A percentile compares a stretch with the other conserved stretches of the same genome.
phyloP scores from a whole-genome alignment of 2,113 vertebrate genomes.

The Mungos mungo region DNA sequence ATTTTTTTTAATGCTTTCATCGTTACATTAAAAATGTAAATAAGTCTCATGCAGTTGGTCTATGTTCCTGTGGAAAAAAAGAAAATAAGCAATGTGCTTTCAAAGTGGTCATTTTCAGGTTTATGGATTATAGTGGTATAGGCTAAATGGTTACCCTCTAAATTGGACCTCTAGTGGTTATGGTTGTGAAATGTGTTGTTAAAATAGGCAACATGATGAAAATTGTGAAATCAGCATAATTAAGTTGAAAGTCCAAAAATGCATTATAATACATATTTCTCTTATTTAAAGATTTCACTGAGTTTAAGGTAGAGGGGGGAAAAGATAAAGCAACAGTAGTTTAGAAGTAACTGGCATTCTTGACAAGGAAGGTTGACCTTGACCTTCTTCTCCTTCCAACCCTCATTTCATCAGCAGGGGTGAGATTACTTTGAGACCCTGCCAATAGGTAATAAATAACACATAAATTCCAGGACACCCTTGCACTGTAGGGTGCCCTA shows the following conservation, averaged over 20 bases:
- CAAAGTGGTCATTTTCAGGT: not conserved
- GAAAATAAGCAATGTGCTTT: not conserved
- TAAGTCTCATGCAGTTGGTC: not conserved
- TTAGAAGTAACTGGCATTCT: slow-evolving; percentile 40
- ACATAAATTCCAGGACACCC: slow-evolving; percentile 79
- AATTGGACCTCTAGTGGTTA: not conserved
- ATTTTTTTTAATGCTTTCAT: not conserved
- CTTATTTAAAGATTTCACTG: not conserved
- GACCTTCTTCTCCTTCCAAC: slow-evolving; percentile 48
- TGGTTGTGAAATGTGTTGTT: not conserved
- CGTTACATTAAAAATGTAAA: not conserved
- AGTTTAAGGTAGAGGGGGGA: slow-evolving; percentile 20
- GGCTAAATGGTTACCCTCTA: not conserved
- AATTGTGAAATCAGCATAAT: not conserved
- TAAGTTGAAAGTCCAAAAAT: not conserved
- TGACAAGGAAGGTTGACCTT: slow-evolving; percentile 58
- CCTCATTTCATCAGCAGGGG: slow-evolving; percentile 75
- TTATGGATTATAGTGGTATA: not conserved
- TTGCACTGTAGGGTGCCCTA: slow-evolving; percentile 70
- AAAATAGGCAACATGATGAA: not conserved
- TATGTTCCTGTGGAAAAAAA: not conserved
- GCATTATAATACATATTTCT: not conserved
- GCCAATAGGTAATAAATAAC: slow-evolving; percentile 79
- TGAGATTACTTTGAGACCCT: slow-evolving; percentile 75
- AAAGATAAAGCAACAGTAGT: slow-evolving; percentile 9